Evolutionary conservation across 1,140 invertebrate genomes (phyloP), one percentile per base, ranked within the genome.

Genomic region (Drosophila obscura): DNA sequence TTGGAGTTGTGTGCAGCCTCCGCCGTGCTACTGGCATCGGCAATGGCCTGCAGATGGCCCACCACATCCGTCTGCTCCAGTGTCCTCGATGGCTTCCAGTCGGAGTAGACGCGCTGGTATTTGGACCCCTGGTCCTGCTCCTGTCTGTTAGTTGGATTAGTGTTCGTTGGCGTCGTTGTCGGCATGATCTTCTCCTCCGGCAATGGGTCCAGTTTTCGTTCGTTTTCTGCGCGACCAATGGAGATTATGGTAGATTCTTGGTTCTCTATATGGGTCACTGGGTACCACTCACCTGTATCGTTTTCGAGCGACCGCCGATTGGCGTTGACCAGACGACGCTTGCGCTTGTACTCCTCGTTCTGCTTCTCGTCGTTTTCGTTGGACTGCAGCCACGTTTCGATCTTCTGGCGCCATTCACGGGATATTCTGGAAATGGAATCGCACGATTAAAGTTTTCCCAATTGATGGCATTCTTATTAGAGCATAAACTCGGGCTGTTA

Each of bases 341-440:
- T 93, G 45, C 93, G 93, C 69, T 93, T 92, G 58, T 95, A 93
- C 74, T 96, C 95, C 61, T 95, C 94, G 60, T 94, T 94, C 56
- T 94, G 94, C 63, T 94, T 94, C 90, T 97, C 96, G 83, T 97
- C 96, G 82, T 95, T 95, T 90, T 97, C 96, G 92, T 96, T 97
- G 61, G 97, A 96, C 67, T 96, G 94, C 68, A 98, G 92, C 97
- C 97, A 98, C 13, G 96, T 96, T 92, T 97, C 96, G 74, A 98
- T 97, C 90, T 97, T 97, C 89, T 97, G 95, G 35, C 96, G 93
- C 96, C 96, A 97, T 72, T 96, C 95, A 90, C 95, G 94, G 85
- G 66, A 92, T 92, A 90, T 92, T 85, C 90, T 92, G 56, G 9
- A 58, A 9, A 7, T 1, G 1, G 2, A 3, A 44, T 9, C 0